Percentiles rank a stretch among this genome's conserved stretches.
Evolutionary conservation across 2,797 vertebrate species (phyloP).

Genomic region (Zalophus californianus): DNA sequence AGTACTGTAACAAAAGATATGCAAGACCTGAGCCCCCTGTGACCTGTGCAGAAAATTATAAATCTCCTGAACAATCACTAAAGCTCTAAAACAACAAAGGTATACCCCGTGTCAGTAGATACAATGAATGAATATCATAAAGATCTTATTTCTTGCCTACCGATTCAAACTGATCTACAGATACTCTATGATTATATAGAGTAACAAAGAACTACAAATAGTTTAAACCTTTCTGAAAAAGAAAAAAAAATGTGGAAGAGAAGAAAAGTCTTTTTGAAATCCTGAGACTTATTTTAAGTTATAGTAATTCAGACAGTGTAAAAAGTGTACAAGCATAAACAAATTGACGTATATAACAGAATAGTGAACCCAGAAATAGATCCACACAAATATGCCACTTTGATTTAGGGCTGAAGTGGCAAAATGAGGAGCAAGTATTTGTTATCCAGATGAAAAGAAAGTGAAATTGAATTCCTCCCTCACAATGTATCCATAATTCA

Average conservation of each 20-base stretch:
- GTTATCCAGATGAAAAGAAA: slow-evolving; percentile 42
- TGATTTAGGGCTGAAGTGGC: slow-evolving; percentile 23
- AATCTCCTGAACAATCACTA: neutral
- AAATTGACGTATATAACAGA: slow-evolving; percentile 39
- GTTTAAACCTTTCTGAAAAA: slow-evolving; percentile 32
- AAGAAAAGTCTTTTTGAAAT: slow-evolving; percentile 1
- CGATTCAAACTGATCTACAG: neutral
- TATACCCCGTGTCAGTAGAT: no score
- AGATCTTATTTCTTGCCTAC: neutral
- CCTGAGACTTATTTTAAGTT: slow-evolving; percentile 54
- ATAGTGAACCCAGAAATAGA: neutral
- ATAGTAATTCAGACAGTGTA: slow-evolving; percentile 7
- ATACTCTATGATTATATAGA: neutral
- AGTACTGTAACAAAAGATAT: neutral
- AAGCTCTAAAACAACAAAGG: neutral
- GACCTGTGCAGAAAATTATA: neutral
- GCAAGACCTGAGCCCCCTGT: neutral
- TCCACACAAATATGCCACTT: neutral
- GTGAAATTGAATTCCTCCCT: slow-evolving; percentile 8
- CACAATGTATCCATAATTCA: slow-evolving; percentile 54
- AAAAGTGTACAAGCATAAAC: neutral
- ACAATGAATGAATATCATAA: neutral
- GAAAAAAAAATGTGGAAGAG: neutral
- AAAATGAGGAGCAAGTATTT: slow-evolving; percentile 57
- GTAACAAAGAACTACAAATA: neutral